Base-by-base conservation (phyloP, 1,140 invertebrate species). In the Drosophila micromelanica region DNA sequence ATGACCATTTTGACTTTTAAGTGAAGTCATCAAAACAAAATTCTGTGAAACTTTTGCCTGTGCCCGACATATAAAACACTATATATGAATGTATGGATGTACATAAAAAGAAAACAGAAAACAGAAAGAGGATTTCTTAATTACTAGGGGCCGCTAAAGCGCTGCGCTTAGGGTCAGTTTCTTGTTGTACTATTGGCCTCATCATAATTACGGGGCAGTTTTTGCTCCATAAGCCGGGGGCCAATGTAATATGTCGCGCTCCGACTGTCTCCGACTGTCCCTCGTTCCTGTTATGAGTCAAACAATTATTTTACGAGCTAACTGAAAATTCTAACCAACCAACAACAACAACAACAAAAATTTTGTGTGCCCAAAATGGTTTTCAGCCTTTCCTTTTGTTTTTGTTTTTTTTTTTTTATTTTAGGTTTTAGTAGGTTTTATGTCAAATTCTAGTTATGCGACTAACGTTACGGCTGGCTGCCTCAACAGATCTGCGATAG, bases 51-150 rank as follows among this genome's bases (percentile, higher is more conserved):
- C 85, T 80, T 89, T 77, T 75, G 77, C 56, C 60, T 57, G 55
- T 68, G 77, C 69, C 51, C 70, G 73, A 84, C 76, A 89, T 57
- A 57, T 45, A 56, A 65, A 63, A 48, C 49, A 62, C 40, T 32
- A 32, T 45, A 55, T 23, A 13, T 20, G 12, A 3, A 55, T 2
- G 23, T 32, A 62, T 62, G 27, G 37, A 48, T 46, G 9, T 17
- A 45, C 15, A 54, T 1, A 32, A 35, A 35, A 49, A 56, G 52
- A 75, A 59, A 56, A 63, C 67, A 60, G 59, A 64, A 82, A 73
- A 87, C 79, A 76, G 76, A 82, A 89, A 82, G 84, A 89, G 84
- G 84, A 87, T 89, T 89, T 90, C 84, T 89, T 89, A 89, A 89
- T 89, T 89, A 84, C 85, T 78, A 59, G 48, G 54, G 60, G 56